Evolutionary conservation across 2,888 invertebrate genomes (phyloP), one percentile per base, ranked within the genome.

Genomic region (Anthrax anthrax): DNA sequence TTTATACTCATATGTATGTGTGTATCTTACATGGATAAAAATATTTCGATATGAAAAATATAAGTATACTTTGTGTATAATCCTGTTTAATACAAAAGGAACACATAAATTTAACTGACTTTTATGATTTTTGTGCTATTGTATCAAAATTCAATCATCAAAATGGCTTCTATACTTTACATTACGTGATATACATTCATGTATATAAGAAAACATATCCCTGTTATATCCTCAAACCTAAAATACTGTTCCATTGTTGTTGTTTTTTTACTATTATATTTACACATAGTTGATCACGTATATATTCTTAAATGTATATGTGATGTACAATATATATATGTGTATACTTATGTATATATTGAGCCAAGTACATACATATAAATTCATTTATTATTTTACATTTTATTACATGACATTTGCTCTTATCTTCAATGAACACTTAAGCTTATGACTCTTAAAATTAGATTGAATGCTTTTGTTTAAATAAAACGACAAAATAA

Each of bases 41-140:
- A 32, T 32, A 32, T 12, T 32, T 12, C 3, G 3, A 32, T 32
- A 2, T 32, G 12, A 12, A 32, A 3, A 29, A 12, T 29, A 29
- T 5, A 32, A 32, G 32, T 39, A 34, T 45, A 19, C 19, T 36
- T n/a, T 29, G 17, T 45, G 44, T 40, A 40, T 39, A 39, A 40
- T 44, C 44, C 44, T 39, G 36, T 45, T 45, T 40, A 34, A 29
- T 36, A 45, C 44, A 45, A 45, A 45, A 45, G 44, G 18, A 32
- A 18, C 32, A 40, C 44, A 45, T 45, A 45, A 45, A 45, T 45
- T 32, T 40, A 39, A 45, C 16, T 45, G 44, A 45, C 44, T 45
- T 45, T 45, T 45, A 45, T 14, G 44, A 23, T 23, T 37, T 40
- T 44, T 37, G 34, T 9, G 39, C 44, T 40, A 40, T 45, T 40